These are phyloP conservation scores for Ephestia elutella DNA, from an alignment of 1,140 invertebrate species.

Conservation along the genomic window DNA sequence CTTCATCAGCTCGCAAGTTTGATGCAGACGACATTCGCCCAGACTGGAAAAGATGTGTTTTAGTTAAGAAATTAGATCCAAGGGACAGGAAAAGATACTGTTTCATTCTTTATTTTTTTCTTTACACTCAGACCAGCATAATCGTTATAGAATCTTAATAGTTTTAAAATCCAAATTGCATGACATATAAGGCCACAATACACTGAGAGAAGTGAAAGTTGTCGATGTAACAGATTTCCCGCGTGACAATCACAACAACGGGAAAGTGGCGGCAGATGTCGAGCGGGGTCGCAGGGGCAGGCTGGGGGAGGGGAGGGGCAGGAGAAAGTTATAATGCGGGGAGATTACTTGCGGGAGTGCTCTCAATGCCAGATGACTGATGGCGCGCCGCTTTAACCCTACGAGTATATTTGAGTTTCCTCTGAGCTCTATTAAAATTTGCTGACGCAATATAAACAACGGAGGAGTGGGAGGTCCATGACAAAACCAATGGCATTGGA, in stretches of 20 bases:
- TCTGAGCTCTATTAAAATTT: background rate
- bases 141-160: too few species aligned
- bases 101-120: too few species aligned
- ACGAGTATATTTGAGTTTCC: background rate
- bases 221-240: slow-evolving; percentile 10
- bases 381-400: background rate
- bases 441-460: background rate
- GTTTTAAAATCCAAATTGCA: background rate
- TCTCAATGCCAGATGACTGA: slow-evolving; percentile 3
- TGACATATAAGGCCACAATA: background rate
- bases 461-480: too few species aligned
- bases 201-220: background rate
- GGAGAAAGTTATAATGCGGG: slow-evolving; percentile 11
- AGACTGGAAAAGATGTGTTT: too few species aligned
- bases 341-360: slow-evolving; percentile 9
- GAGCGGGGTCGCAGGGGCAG: background rate
- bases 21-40: too few species aligned
- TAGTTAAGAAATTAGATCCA: too few species aligned
- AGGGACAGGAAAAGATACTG: too few species aligned
- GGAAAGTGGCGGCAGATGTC: slow-evolving; percentile 7
- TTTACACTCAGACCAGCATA: too few species aligned
- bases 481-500: too few species aligned
- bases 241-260: slow-evolving; percentile 7
- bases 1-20: too few species aligned
- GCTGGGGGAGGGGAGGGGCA: background rate